Evolutionary conservation across 2,888 invertebrate genomes (phyloP), one percentile per base, ranked within the genome.

Genomic region (Nemoura dubitans): DNA sequence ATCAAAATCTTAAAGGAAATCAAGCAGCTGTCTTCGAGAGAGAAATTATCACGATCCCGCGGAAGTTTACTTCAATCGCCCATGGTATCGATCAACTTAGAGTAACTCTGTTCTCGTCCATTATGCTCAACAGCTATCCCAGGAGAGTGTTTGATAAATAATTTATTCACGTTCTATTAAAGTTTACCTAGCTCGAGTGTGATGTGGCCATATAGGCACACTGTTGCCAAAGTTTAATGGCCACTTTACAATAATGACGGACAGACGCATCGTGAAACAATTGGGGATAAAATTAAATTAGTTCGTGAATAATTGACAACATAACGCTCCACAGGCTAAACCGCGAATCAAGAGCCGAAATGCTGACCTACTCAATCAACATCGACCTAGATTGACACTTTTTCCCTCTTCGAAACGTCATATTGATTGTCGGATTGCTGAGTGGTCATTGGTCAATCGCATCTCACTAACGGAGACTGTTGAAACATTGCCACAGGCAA

Each of bases 361-460:
- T 59, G 59, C 59, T 59, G 59, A 59, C 59, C 59, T 59, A 21
- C 59, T 7, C 59, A 59, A 59, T 59, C 59, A 59, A 2, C 59
- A 59, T 59, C 59, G 21, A 10, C 6, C 21, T 59, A 3, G 59
- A 21, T 14, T 21, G 14, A 59, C 6, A 1, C 21, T 59, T 59
- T 59, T 59, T 59, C 36, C 36, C 36, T 36, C 36, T 59, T 59
- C 21, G 16, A 59, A 59, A 59, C 14, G 59, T 59, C 59, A 59
- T 59, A 59, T 59, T 59, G 59, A 59, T 59, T 59, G 59, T 59
- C 59, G 59, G 59, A 59, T 59, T 59, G 59, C 59, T 21, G 59
- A 59, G 16, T 59, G 59, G 59, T 59, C 59, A 59, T 59, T 59
- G 16, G 59, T 59, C 59, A 59, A 7, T 59, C 16, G 59, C 6